These are phyloP conservation scores for Beaufortia kweichowensis DNA, from an alignment of 2,113 vertebrate genomes.

Conservation along the genomic window DNA sequence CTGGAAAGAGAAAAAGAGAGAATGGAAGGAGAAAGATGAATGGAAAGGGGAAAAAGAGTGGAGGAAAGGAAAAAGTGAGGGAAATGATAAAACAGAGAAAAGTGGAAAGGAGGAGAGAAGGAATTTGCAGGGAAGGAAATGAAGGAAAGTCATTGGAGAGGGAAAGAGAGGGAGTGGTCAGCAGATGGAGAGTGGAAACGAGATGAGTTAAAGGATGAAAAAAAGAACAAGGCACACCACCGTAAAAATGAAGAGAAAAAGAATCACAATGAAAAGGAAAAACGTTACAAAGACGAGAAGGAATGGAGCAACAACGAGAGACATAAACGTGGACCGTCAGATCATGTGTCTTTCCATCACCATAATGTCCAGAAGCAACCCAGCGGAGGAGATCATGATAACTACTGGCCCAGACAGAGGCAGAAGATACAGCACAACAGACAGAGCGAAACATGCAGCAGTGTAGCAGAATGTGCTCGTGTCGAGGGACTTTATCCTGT, in stretches of 20 bases:
- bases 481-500: constrained; percentile 80
- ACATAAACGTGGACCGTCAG: constrained; percentile 44
- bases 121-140: constrained; percentile 1
- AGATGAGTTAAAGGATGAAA: constrained; percentile 48
- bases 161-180: constrained; percentile 42
- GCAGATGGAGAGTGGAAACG: constrained; percentile 30
- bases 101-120: constrained; percentile 27
- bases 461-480: constrained; percentile 75
- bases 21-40: constrained; percentile 12
- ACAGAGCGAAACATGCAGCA: constrained; percentile 69
- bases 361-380: not conserved
- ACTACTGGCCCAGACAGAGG: constrained; percentile 66
- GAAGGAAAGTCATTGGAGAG: constrained; percentile 11
- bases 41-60: constrained; percentile 28
- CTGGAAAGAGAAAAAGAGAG: constrained; percentile 31
- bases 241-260: constrained; percentile 35
- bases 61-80: constrained; percentile 1
- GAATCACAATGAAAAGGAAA: not conserved
- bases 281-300: not conserved
- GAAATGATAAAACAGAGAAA: constrained; percentile 37
- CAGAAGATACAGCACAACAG: constrained; percentile 64
- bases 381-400: constrained; percentile 3
- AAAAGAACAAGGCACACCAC: constrained; percentile 29
- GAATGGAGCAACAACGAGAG: constrained; percentile 34
- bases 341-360: constrained; percentile 2